Evolutionary conservation across 2,797 vertebrate genomes (phyloP).

Genomic region (Chrysocyon brachyurus): DNA sequence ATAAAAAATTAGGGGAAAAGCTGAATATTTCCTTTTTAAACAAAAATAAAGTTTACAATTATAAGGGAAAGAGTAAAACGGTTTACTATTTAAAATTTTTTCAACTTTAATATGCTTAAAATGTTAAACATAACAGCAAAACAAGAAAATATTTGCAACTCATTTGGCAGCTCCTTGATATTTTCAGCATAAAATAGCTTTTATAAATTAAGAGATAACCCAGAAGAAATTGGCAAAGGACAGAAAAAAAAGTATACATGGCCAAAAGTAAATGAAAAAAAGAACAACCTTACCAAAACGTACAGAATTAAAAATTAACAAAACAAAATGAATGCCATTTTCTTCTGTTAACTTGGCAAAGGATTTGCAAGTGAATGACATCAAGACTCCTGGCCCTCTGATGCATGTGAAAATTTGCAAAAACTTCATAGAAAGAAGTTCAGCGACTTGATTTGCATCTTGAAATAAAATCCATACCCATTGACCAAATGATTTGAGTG

Average conservation of each 20-base stretch:
- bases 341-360: not conserved
- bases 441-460: not conserved
- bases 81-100: not conserved
- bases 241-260: not conserved
- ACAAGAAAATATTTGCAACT: not conserved
- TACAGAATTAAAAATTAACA: not conserved
- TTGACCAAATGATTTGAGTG: not conserved
- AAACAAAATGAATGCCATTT: not conserved
- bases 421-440: not conserved
- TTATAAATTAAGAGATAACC: not conserved
- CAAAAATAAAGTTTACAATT: not conserved
- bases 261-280: not conserved
- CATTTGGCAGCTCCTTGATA: not conserved
- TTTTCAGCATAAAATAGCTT: not conserved
- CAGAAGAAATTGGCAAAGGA: not conserved
- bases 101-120: not conserved
- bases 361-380: not conserved
- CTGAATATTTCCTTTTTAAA: slow-evolving; percentile 1
- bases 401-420: not conserved
- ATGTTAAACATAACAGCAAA: not conserved
- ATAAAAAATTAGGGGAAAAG: not conserved
- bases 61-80: not conserved
- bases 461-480: not conserved
- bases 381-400: not conserved
- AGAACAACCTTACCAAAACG: not conserved